Conservation (phyloP, 2,888 invertebrate genomes). For the Xylocampa areola region DNA sequence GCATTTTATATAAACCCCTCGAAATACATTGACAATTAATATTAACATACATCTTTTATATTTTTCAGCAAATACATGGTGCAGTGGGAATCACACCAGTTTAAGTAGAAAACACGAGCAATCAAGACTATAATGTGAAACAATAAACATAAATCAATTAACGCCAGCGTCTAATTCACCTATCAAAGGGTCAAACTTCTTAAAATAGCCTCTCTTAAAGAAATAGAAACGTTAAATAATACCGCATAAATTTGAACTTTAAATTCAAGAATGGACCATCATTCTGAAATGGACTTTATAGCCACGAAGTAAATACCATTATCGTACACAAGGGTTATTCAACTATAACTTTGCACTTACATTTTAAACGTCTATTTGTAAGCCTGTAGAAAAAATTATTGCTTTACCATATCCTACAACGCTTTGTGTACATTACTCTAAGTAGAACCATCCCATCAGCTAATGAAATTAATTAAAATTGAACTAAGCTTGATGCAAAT, state of each 20-base stretch:
- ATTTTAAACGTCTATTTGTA: conserved; percentile 40
- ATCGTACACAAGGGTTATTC: conserved; percentile 41
- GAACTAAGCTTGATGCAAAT: conserved; percentile 26
- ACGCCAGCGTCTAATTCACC: conserved; percentile 2
- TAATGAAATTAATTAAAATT: conserved; percentile 35
- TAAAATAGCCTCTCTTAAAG: conserved; percentile 47
- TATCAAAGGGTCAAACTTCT: conserved; percentile 38
- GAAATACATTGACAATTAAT: conserved; percentile 16
- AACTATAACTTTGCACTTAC: conserved; percentile 41
- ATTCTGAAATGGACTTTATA: conserved; percentile 35
- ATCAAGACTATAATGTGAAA: conserved; percentile 2
- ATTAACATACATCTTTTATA: conserved; percentile 9
- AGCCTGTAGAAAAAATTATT: conserved; percentile 55
- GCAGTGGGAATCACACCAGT: not conserved
- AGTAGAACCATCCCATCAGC: conserved; percentile 43
- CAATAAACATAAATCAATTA: conserved; percentile 12
- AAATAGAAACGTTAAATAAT: conserved; percentile 51
- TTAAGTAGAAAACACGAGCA: not conserved
- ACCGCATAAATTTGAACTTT: conserved; percentile 37
- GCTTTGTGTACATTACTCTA: conserved; percentile 41
- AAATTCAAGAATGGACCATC: conserved; percentile 41
- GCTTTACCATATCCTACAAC: conserved; percentile 53
- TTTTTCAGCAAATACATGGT: conserved; percentile 6
- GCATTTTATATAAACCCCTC: conserved; percentile 34
- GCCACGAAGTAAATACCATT: conserved; percentile 27